Evolutionary conservation across 2,797 vertebrate genomes (phyloP).

Genomic region (Leptoclinus maculatus): DNA sequence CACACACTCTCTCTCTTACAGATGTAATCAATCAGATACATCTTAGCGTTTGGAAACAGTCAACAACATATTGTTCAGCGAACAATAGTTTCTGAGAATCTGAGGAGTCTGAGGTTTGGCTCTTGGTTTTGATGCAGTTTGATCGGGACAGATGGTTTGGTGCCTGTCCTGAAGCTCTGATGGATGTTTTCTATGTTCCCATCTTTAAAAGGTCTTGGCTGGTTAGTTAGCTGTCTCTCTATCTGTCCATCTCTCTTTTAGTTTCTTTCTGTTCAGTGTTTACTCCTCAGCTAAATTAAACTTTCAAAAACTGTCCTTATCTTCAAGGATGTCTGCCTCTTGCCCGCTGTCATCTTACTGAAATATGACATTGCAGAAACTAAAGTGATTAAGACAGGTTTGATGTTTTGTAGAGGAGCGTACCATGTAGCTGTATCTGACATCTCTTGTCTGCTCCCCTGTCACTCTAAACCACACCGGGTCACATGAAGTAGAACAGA

Average conservation of each 20-base stretch:
- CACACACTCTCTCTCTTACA: too few species aligned
- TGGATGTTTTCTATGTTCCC: not conserved
- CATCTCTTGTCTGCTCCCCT: slow-evolving; percentile 13
- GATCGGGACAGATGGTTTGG: too few species aligned
- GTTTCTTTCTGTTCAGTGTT: not conserved
- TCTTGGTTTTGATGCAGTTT: too few species aligned
- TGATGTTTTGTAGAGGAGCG: slow-evolving; percentile 16
- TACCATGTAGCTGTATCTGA: slow-evolving; percentile 25
- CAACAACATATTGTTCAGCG: too few species aligned
- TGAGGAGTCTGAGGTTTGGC: too few species aligned
- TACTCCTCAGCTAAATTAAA: not conserved
- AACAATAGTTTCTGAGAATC: too few species aligned
- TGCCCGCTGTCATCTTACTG: not conserved
- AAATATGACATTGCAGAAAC: not conserved
- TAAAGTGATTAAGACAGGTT: not conserved
- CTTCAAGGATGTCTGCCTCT: not conserved
- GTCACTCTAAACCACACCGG: slow-evolving; percentile 7
- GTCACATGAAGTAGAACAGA: slow-evolving; percentile 21
- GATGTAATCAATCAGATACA: too few species aligned
- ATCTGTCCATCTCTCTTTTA: not conserved
- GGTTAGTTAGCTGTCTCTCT: not conserved
- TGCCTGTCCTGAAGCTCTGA: too few species aligned
- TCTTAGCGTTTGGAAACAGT: too few species aligned
- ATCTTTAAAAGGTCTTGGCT: not conserved
- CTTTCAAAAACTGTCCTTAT: not conserved